phyloP scores from a whole-genome alignment of 2,888 invertebrate genomes.

The Hyposoter didymator region DNA sequence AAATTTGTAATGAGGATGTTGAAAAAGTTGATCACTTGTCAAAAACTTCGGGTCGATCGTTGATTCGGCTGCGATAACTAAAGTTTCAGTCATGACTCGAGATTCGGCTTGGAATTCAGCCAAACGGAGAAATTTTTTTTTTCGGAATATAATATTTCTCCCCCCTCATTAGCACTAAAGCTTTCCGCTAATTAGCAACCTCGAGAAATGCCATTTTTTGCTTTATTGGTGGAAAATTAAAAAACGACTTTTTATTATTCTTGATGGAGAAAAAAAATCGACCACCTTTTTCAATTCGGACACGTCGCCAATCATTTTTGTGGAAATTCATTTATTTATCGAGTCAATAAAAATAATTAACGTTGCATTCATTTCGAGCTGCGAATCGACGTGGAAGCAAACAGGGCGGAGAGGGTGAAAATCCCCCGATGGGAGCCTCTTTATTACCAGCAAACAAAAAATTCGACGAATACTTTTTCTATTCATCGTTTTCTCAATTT shows the following conservation, averaged over 20 bases:
- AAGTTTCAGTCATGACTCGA: background rate
- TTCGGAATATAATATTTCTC: background rate
- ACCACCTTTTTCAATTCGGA: background rate
- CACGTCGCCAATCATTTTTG: background rate
- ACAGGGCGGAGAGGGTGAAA: background rate
- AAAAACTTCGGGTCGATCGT: background rate
- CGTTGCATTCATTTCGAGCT: background rate
- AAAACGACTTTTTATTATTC: background rate
- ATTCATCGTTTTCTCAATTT: too few species aligned
- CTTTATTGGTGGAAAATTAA: background rate
- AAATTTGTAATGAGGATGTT: background rate
- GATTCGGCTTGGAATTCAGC: background rate
- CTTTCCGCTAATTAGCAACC: background rate
- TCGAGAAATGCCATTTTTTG: background rate
- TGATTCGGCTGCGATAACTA: background rate
- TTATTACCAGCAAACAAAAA: slow-evolving; percentile 56
- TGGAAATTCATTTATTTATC: background rate
- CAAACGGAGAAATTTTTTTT: background rate
- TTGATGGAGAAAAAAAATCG: background rate
- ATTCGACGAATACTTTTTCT: too few species aligned
- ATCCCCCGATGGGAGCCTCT: too few species aligned
- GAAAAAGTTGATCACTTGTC: background rate
- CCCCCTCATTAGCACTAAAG: background rate
- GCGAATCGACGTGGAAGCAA: background rate
- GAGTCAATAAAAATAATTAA: background rate